Percentiles rank a stretch among this genome's conserved stretches.
phyloP scores from a whole-genome alignment of 2,888 invertebrate species.

The Platycheirus rosarum region DNA sequence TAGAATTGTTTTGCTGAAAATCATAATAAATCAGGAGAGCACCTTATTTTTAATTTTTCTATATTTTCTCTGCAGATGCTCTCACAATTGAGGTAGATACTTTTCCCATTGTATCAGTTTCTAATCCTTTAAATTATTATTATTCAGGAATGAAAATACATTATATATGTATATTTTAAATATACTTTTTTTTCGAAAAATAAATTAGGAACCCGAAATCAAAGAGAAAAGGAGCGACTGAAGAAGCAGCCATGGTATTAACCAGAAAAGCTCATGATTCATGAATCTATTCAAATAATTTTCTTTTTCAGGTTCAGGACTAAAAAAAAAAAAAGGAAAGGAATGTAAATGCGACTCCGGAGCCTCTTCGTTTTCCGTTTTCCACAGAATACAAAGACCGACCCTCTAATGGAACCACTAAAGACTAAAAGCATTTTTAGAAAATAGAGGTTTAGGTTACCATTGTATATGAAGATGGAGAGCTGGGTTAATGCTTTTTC shows the following conservation, averaged over 20 bases:
- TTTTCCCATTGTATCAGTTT: neutral
- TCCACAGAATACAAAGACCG: neutral
- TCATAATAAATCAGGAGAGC: too few relatives aligned
- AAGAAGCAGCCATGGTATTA: neutral
- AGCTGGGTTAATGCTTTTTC: neutral
- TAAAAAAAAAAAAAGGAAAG: neutral
- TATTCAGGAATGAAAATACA: neutral
- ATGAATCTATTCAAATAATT: slow-evolving; percentile 11
- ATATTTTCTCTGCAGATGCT: too few relatives aligned
- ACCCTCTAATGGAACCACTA: slow-evolving; percentile 3
- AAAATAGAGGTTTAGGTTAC: neutral
- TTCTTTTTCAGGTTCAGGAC: too few relatives aligned
- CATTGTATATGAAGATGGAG: neutral
- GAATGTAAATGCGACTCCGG: neutral
- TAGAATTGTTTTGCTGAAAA: too few relatives aligned
- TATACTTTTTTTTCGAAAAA: too few relatives aligned
- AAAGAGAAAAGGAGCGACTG: neutral
- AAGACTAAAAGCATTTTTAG: slow-evolving; percentile 15
- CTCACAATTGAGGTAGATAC: neutral
- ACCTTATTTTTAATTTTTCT: too few relatives aligned
- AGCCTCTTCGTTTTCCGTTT: slow-evolving; percentile 1
- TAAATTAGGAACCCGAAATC: neutral
- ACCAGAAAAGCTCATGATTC: neutral
- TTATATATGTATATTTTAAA: neutral
- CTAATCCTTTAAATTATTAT: slow-evolving; percentile 1